These are phyloP conservation scores for Picus viridis DNA, from an alignment of 2,797 vertebrate species.

Conservation along the genomic window DNA sequence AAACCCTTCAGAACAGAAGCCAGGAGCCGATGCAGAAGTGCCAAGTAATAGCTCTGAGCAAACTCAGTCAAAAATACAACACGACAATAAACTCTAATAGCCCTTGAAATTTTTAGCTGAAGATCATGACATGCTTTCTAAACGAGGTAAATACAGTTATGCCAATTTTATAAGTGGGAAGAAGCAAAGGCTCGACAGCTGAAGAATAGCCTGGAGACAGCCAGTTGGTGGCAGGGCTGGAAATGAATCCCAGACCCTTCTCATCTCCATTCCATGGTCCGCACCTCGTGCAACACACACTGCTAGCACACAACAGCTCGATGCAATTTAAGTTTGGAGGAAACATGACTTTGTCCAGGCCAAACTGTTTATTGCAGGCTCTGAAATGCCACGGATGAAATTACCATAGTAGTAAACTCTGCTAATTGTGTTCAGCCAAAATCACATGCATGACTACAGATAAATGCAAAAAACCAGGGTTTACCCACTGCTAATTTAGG, in stretches of 20 bases:
- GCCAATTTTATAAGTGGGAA: neutral
- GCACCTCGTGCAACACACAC: neutral
- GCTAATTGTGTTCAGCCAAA: slow-evolving; percentile 19
- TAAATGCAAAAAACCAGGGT: neutral
- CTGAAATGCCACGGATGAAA: neutral
- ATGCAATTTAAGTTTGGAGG: neutral
- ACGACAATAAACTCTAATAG: slow-evolving; percentile 30
- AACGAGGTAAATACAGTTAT: neutral
- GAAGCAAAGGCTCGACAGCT: neutral
- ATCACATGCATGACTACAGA: neutral
- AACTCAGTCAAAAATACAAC: neutral
- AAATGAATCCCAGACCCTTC: slow-evolving; percentile 30
- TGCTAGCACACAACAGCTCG: neutral
- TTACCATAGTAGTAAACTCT: slow-evolving; percentile 38
- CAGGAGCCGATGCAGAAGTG: neutral
- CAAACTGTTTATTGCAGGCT: slow-evolving; percentile 10
- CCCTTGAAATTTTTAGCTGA: neutral
- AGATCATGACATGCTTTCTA: neutral
- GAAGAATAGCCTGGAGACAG: slow-evolving; percentile 9
- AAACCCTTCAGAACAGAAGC: slow-evolving; percentile 24
- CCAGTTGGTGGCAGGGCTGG: neutral
- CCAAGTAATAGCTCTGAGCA: slow-evolving; percentile 1
- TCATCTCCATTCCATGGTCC: neutral
- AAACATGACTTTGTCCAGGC: neutral
- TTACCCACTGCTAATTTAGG: neutral